phyloP scores from a whole-genome alignment of 2,113 vertebrate genomes.

The Trochalopteron elliotii region DNA sequence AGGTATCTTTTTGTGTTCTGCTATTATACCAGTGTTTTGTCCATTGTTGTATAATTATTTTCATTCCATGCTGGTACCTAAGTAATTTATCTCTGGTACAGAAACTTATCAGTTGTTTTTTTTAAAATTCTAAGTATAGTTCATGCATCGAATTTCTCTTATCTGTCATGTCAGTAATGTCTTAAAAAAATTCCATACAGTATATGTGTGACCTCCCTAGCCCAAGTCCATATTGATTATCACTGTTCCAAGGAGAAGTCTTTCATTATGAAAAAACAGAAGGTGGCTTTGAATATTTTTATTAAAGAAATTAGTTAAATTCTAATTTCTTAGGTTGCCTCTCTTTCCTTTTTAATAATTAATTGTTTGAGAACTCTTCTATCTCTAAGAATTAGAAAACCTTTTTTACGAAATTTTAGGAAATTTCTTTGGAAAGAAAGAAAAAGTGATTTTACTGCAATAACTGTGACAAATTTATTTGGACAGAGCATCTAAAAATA shows the following conservation, averaged over 20 bases:
- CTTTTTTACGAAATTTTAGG: neutral
- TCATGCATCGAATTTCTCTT: neutral
- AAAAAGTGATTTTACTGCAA: neutral
- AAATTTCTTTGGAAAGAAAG: neutral
- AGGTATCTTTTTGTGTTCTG: neutral
- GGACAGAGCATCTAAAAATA: neutral
- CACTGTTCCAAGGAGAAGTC: neutral
- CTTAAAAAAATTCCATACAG: neutral
- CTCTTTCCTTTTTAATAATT: neutral
- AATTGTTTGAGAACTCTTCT: neutral
- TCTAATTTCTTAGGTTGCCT: neutral
- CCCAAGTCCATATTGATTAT: neutral
- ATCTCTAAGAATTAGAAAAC: neutral
- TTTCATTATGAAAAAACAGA: neutral
- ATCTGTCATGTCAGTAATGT: neutral
- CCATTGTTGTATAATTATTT: neutral
- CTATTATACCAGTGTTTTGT: neutral
- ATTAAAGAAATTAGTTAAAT: neutral
- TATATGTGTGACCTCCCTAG: neutral
- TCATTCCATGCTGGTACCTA: neutral
- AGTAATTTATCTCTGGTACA: neutral
- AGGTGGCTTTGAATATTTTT: neutral
- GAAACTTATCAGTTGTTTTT: neutral
- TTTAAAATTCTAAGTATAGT: neutral
- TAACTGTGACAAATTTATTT: neutral